A percentile compares a stretch with the other conserved stretches of the same genome.
These are phyloP conservation scores for Strongylocentrotus purpuratus DNA, from an alignment of 35 echinoderm and acorn worm species.

Conservation along the genomic window DNA sequence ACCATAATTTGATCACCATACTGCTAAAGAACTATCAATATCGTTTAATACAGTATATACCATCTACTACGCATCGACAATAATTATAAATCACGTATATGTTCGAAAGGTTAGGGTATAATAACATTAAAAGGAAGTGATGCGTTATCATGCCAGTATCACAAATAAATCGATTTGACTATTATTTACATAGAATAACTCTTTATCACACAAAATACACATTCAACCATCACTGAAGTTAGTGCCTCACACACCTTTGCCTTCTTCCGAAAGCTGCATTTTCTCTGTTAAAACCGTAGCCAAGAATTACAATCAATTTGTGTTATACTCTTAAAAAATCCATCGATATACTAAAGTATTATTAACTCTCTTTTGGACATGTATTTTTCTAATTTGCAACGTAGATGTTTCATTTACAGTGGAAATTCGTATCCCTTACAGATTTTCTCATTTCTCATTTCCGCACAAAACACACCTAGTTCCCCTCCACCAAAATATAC, in stretches of 20 bases:
- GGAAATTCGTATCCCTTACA: no score
- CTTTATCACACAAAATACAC: slow-evolving; percentile 40
- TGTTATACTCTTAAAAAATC: not conserved
- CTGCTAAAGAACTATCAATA: not conserved
- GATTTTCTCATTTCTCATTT: no score
- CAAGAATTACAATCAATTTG: not conserved
- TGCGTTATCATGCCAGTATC: not conserved
- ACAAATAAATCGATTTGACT: slow-evolving; percentile 30
- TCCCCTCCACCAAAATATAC: no score
- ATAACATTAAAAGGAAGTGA: not conserved
- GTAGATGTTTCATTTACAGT: not conserved
- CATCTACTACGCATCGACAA: not conserved
- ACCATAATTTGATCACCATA: not conserved
- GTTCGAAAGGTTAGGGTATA: not conserved
- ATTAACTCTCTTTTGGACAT: not conserved
- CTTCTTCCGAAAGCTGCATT: not conserved
- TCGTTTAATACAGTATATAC: not conserved
- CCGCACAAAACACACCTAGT: no score
- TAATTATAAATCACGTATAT: not conserved
- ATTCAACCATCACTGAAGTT: not conserved
- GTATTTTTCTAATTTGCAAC: not conserved
- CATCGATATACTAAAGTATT: not conserved
- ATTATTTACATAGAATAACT: slow-evolving; percentile 33
- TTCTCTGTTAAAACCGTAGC: not conserved
- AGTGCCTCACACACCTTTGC: not conserved